phyloP scores from a whole-genome alignment of 2,888 invertebrate species.

The Caenorhabditis uteleia region DNA sequence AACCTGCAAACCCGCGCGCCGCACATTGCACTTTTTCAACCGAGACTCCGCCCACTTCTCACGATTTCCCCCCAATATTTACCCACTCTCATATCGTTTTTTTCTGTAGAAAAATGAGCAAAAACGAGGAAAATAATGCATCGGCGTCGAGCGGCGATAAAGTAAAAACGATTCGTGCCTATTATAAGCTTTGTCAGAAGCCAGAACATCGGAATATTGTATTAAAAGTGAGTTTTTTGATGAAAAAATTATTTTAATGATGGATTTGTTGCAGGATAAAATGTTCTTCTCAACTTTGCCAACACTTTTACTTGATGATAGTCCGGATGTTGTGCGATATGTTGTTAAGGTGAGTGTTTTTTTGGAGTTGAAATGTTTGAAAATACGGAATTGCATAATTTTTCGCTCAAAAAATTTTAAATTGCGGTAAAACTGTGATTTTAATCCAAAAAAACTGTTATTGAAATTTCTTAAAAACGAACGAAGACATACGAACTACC shows the following conservation, averaged over 20 bases:
- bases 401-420: too few species aligned
- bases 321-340: slow-evolving; percentile 35
- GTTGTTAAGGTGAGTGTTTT: slow-evolving; percentile 32
- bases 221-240: slow-evolving; percentile 29
- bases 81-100: too few species aligned
- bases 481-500: too few species aligned
- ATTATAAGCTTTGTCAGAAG: slow-evolving; percentile 46
- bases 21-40: too few species aligned
- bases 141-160: slow-evolving; percentile 7
- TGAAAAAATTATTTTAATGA: background rate
- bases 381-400: background rate
- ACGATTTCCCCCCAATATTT: too few species aligned
- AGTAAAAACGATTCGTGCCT: slow-evolving; percentile 35
- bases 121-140: too few species aligned
- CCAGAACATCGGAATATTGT: slow-evolving; percentile 34
- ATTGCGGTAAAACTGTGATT: too few species aligned
- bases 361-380: background rate
- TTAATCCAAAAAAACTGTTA: too few species aligned
- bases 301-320: slow-evolving; percentile 28
- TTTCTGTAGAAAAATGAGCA: too few species aligned
- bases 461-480: too few species aligned
- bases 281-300: slow-evolving; percentile 36
- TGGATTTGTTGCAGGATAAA: slow-evolving; percentile 24
- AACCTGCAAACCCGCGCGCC: too few species aligned
- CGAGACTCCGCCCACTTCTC: too few species aligned